These are phyloP conservation scores for Ricordea florida DNA, from an alignment of 92 coral and sea anemone genomes.

Conservation along the genomic window DNA sequence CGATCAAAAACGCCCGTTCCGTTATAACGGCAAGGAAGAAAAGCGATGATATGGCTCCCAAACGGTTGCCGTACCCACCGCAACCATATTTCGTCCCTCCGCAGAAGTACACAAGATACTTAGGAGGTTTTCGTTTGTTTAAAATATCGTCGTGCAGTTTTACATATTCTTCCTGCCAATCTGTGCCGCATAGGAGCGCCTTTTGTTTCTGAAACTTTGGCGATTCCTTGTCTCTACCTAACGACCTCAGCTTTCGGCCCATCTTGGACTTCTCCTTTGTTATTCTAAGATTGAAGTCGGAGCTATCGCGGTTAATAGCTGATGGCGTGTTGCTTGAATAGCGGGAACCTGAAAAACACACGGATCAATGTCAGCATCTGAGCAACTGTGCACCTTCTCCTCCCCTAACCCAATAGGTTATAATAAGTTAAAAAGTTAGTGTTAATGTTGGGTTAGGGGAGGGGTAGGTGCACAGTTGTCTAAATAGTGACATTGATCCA, in stretches of 20 bases:
- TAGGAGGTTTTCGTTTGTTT: slow-evolving; percentile 28
- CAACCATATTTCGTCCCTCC: slow-evolving; percentile 69
- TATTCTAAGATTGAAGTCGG: neutral
- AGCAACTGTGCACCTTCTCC: too few relatives aligned
- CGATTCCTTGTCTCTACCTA: slow-evolving; percentile 6
- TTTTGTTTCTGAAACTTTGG: slow-evolving; percentile 3
- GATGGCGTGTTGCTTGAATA: slow-evolving; percentile 2
- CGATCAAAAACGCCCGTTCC: slow-evolving; percentile 65
- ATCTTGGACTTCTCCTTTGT: neutral
- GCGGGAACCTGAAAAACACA: slow-evolving; percentile 10
- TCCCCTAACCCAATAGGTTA: too few relatives aligned
- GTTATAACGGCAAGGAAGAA: slow-evolving; percentile 71
- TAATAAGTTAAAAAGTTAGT: too few relatives aligned
- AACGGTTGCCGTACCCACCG: slow-evolving; percentile 80
- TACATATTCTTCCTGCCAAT: slow-evolving; percentile 54
- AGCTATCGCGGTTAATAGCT: neutral
- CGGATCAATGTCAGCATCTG: neutral
- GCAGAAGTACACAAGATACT: slow-evolving; percentile 63
- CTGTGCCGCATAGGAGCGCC: slow-evolving; percentile 36
- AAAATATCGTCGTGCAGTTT: slow-evolving; percentile 55
- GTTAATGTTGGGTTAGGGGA: too few relatives aligned
- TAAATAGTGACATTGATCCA: too few relatives aligned
- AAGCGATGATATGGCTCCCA: slow-evolving; percentile 63
- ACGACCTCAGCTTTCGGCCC: slow-evolving; percentile 7
- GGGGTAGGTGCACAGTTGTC: too few relatives aligned